phyloP scores from a whole-genome alignment of 2,888 invertebrate species.

The Eristalis tenax region DNA sequence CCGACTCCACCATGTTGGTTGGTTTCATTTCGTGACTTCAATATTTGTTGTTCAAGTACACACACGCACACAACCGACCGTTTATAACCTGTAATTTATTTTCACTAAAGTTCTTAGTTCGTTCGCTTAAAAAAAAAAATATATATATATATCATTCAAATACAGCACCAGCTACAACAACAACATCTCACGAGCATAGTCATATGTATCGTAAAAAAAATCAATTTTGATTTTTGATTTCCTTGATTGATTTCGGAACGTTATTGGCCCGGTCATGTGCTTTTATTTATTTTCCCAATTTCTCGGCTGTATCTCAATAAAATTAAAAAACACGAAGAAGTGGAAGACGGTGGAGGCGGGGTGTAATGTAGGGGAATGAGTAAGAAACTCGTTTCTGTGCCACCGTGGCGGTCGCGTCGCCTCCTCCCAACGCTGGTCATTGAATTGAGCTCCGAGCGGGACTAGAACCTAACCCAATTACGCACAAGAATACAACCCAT shows the following conservation, averaged over 20 bases:
- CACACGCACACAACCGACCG: neutral
- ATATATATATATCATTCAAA: neutral
- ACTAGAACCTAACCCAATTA: conserved; percentile 48
- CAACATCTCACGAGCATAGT: neutral
- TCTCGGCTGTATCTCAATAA: conserved; percentile 26
- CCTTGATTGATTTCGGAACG: conserved; percentile 48
- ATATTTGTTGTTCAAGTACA: conserved; percentile 63
- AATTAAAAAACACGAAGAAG: conserved; percentile 24
- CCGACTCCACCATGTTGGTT: conserved; percentile 21
- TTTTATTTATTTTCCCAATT: conserved; percentile 42
- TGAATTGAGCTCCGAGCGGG: neutral
- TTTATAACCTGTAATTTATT: conserved; percentile 58
- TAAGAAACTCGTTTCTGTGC: conserved; percentile 40
- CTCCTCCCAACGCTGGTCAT: neutral
- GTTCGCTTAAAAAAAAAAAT: conserved; percentile 34
- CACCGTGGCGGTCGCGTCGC: too few species aligned
- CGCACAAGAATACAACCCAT: conserved; percentile 23
- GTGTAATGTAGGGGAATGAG: conserved; percentile 18
- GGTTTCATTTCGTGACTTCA: conserved; percentile 69
- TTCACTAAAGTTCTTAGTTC: conserved; percentile 55
- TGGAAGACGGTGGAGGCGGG: neutral
- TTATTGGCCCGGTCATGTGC: conserved; percentile 46
- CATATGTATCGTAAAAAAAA: conserved; percentile 1
- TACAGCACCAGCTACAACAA: neutral
- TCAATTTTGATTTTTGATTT: conserved; percentile 35